Conservation (phyloP, 1,140 invertebrate genomes). For the Habropoda laboriosa region DNA sequence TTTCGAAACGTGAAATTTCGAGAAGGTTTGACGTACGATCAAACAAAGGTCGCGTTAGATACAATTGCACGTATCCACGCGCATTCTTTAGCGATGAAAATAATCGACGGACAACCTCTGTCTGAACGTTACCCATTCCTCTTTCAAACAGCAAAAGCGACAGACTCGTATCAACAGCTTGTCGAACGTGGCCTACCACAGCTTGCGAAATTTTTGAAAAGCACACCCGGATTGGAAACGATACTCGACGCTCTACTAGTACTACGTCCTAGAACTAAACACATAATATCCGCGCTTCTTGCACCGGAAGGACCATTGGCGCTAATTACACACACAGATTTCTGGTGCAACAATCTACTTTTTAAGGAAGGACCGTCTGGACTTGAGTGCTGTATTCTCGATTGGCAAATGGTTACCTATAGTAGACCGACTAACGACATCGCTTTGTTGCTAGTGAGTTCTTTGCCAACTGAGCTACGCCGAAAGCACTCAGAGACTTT, state of each 20-base stretch:
- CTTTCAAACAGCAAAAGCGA: conserved; percentile 88
- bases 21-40: conserved; percentile 85
- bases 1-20: conserved; percentile 85
- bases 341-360: conserved; percentile 91
- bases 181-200: conserved; percentile 89
- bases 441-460: conserved; percentile 89
- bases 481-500: conserved; percentile 84
- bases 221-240: conserved; percentile 83
- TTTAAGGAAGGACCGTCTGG: conserved; percentile 81
- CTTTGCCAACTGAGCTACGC: conserved; percentile 87
- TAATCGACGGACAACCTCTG: conserved; percentile 84
- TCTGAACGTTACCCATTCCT: conserved; percentile 88
- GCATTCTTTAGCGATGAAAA: conserved; percentile 85
- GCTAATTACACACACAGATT: conserved; percentile 90
- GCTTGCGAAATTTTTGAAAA: conserved; percentile 86
- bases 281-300: conserved; percentile 85
- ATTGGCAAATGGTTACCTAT: conserved; percentile 93
- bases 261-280: conserved; percentile 83
- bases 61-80: conserved; percentile 88
- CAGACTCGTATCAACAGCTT: conserved; percentile 89
- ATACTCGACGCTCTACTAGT: conserved; percentile 82
- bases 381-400: conserved; percentile 85
- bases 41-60: conserved; percentile 85
- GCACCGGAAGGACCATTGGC: conserved; percentile 86
- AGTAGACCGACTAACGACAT: conserved; percentile 90